Percentiles rank a stretch among this genome's conserved stretches.
These are phyloP conservation scores for Garra rufa DNA, from an alignment of 2,113 vertebrate species.

Conservation along the genomic window DNA sequence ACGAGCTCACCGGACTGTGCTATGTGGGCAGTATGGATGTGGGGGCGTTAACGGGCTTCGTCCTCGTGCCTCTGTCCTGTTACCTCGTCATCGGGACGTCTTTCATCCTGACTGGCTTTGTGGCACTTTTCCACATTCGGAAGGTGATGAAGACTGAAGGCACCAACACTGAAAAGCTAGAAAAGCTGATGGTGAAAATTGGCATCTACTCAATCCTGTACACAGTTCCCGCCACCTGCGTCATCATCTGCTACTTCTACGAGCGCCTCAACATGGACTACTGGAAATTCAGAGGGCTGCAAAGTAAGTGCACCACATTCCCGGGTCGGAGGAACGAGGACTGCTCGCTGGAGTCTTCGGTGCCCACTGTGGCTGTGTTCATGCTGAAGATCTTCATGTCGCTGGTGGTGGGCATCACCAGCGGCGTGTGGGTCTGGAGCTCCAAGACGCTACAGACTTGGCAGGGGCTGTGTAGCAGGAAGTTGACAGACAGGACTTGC, in stretches of 20 bases:
- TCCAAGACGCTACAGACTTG: constrained; percentile 98
- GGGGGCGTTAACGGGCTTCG: constrained; percentile 87
- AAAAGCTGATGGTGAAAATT: constrained; percentile 98
- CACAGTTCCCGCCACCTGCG: constrained; percentile 95
- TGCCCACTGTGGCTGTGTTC: constrained; percentile 93
- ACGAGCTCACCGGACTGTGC: constrained; percentile 95
- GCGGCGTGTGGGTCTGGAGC: constrained; percentile 99
- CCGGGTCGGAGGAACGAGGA: constrained; percentile 76
- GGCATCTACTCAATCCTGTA: constrained; percentile 98
- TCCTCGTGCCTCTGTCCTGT: constrained; percentile 92
- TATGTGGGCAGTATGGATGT: constrained; percentile 92
- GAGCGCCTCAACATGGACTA: constrained; percentile 94
- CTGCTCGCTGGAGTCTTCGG: constrained; percentile 88
- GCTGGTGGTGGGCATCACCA: constrained; percentile 97
- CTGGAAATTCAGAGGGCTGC: constrained; percentile 88
- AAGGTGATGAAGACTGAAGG: constrained; percentile 96
- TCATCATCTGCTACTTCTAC: constrained; percentile 97
- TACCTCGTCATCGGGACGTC: constrained; percentile 94
- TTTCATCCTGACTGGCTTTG: constrained; percentile 95
- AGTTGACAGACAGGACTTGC: constrained; percentile 85
- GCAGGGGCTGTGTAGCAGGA: constrained; percentile 93
- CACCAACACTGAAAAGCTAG: constrained; percentile 97
- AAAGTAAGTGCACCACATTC: constrained; percentile 79
- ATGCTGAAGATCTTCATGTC: constrained; percentile 99
- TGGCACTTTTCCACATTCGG: constrained; percentile 97